Percentiles rank a stretch among this genome's conserved stretches.
Evolutionary conservation across 2,888 invertebrate genomes (phyloP).

Genomic region (Netelia melanura): DNA sequence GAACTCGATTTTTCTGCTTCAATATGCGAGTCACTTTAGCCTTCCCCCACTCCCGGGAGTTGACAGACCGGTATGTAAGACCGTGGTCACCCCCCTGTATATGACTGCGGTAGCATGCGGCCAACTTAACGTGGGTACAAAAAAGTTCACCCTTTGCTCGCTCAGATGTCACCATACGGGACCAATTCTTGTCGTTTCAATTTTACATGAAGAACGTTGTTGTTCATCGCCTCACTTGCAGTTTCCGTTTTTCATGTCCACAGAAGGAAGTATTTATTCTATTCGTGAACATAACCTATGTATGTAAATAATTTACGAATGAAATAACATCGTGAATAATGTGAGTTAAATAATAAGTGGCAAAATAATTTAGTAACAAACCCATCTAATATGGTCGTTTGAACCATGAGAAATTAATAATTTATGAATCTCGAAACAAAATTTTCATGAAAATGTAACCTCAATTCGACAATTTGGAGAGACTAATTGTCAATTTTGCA

Average conservation of each 20-base stretch:
- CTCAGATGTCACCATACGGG: background rate
- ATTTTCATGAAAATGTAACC: background rate
- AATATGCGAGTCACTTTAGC: too few species aligned
- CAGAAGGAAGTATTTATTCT: background rate
- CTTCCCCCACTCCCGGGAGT: too few species aligned
- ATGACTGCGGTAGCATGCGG: too few species aligned
- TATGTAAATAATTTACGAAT: background rate
- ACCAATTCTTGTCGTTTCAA: too few species aligned
- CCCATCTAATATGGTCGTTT: background rate
- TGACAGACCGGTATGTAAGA: too few species aligned
- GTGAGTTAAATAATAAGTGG: background rate
- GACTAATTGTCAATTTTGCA: background rate
- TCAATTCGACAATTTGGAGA: background rate
- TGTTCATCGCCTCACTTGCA: background rate
- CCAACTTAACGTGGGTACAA: too few species aligned
- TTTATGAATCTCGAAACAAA: background rate
- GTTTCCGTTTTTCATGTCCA: background rate
- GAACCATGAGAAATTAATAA: background rate
- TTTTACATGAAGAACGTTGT: too few species aligned
- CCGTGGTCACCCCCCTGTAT: too few species aligned
- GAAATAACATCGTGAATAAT: background rate
- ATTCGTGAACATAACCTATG: conserved; percentile 1
- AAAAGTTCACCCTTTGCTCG: background rate
- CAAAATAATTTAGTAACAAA: background rate
- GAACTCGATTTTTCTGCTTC: too few species aligned